phyloP scores from a whole-genome alignment of 2,888 invertebrate species.

The Clistopyga incitator region DNA sequence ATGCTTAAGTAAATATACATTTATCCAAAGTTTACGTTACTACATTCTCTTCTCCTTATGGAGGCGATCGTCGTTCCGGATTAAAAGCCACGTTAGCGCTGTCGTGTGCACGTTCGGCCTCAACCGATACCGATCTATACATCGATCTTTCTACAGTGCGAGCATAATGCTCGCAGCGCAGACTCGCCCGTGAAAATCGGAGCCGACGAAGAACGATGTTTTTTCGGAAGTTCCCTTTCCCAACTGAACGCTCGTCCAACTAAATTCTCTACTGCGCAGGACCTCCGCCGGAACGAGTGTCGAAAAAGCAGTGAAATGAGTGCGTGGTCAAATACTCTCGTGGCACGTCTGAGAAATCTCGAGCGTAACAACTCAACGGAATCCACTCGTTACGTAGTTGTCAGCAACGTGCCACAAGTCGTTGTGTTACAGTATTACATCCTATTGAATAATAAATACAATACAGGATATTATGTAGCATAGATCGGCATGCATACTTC shows the following conservation, averaged over 20 bases:
- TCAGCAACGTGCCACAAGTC: slow-evolving; percentile 19
- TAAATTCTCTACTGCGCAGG: slow-evolving; percentile 29
- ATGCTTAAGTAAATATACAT: slow-evolving; percentile 24
- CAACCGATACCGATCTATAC: slow-evolving; percentile 46
- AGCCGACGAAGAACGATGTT: slow-evolving; percentile 39
- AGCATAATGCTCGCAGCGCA: background rate
- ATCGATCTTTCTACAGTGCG: slow-evolving; percentile 7
- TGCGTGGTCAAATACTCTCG: slow-evolving; percentile 28
- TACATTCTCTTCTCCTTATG: slow-evolving; percentile 25
- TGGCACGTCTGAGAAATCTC: slow-evolving; percentile 56
- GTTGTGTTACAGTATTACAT: slow-evolving; percentile 43
- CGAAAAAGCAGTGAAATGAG: slow-evolving; percentile 55
- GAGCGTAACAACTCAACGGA: slow-evolving; percentile 59
- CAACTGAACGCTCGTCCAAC: slow-evolving; percentile 30
- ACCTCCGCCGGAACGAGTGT: slow-evolving; percentile 26
- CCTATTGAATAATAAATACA: background rate
- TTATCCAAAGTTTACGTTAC: slow-evolving; percentile 34
- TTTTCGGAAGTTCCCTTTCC: slow-evolving; percentile 1
- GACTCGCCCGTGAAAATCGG: slow-evolving; percentile 53
- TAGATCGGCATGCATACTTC: background rate
- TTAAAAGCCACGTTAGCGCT: slow-evolving; percentile 28
- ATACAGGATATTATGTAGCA: background rate
- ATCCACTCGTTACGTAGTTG: slow-evolving; percentile 38
- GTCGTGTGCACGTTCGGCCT: slow-evolving; percentile 16
- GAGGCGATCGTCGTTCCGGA: slow-evolving; percentile 21